These are phyloP conservation scores for Thunnus thynnus DNA, from an alignment of 2,113 vertebrate genomes.

Conservation along the genomic window DNA sequence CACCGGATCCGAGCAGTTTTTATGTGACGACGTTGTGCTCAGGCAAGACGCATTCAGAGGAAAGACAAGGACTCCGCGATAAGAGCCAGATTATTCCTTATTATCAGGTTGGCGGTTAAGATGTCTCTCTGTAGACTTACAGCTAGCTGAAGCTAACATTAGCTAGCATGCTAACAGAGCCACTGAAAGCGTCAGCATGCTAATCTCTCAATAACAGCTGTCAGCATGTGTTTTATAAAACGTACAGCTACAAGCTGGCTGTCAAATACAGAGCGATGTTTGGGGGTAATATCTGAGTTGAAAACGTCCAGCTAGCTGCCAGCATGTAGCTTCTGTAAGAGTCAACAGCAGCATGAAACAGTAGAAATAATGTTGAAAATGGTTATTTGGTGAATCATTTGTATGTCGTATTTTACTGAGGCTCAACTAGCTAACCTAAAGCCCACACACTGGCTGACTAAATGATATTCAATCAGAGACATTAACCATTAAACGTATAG, in stretches of 20 bases:
- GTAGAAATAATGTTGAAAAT: background rate
- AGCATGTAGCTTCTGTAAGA: background rate
- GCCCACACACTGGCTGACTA: background rate
- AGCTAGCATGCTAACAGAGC: constrained; percentile 51
- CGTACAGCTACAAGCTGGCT: background rate
- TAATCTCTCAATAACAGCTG: background rate
- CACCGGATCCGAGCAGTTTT: background rate
- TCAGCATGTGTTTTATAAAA: background rate
- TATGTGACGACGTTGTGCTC: constrained; percentile 9
- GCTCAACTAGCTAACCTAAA: no score
- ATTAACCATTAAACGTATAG: no score
- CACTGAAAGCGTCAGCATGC: constrained; percentile 17
- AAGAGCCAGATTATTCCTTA: constrained; percentile 83
- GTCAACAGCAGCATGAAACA: background rate
- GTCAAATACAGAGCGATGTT: background rate
- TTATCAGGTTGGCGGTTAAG: constrained; percentile 79
- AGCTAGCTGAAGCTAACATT: constrained; percentile 47
- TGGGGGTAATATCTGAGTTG: background rate
- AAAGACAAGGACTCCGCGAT: constrained; percentile 79
- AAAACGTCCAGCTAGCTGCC: background rate
- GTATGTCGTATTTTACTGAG: background rate
- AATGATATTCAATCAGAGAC: background rate
- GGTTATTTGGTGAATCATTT: background rate
- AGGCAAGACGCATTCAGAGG: constrained; percentile 40
- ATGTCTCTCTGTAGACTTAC: background rate